Conservation (phyloP, 2,797 vertebrate genomes). For the Trachurus trachurus region DNA sequence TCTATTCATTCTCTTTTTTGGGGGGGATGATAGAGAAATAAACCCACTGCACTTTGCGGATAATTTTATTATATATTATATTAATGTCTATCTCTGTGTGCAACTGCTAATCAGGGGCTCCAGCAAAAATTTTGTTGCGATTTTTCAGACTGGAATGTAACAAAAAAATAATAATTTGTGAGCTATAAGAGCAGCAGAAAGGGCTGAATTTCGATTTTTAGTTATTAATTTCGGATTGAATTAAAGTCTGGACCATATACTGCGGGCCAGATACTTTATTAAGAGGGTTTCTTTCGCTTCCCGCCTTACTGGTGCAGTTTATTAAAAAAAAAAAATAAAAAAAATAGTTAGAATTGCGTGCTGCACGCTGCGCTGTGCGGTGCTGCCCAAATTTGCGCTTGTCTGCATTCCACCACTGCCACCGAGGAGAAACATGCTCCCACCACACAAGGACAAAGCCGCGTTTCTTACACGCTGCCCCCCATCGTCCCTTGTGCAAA, state of each 20-base stretch:
- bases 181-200: background rate
- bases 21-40: background rate
- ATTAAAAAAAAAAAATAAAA: constrained; percentile 17
- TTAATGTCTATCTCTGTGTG: constrained; percentile 17
- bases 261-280: background rate
- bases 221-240: constrained; percentile 19
- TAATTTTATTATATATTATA: constrained; percentile 1
- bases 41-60: background rate
- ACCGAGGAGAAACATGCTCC: constrained; percentile 44
- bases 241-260: background rate
- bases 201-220: background rate
- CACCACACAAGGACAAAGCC: constrained; percentile 60
- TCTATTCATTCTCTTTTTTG: constrained; percentile 5
- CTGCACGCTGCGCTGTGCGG: constrained; percentile 28
- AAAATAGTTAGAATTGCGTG: constrained; percentile 35
- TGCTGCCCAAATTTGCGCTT: constrained; percentile 50
- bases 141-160: background rate
- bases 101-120: constrained; percentile 11
- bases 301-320: constrained; percentile 14
- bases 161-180: constrained; percentile 1
- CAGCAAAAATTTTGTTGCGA: constrained; percentile 1
- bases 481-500: constrained; percentile 5
- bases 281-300: constrained; percentile 51
- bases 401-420: constrained; percentile 76
- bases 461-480: constrained; percentile 25